These are phyloP conservation scores for Elephantulus edwardii DNA, from an alignment of 2,113 vertebrate genomes.

Conservation along the genomic window DNA sequence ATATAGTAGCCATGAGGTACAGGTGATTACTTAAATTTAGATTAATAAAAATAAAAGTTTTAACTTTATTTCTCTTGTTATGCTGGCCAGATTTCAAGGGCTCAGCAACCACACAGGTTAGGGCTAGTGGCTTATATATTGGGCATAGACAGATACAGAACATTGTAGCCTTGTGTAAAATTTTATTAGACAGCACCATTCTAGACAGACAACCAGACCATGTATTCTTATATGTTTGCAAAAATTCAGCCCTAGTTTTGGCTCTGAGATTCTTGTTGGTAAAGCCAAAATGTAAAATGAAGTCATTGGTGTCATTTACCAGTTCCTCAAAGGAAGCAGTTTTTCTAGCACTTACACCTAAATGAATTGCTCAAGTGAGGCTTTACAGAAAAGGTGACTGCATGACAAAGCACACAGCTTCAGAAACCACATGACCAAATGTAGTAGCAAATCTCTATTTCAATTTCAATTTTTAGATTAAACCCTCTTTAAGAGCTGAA, in stretches of 20 bases:
- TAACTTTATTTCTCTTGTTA: neutral
- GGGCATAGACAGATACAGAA: neutral
- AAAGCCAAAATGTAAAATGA: neutral
- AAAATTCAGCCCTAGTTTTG: slow-evolving; percentile 43
- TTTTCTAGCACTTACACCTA: neutral
- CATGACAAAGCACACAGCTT: neutral
- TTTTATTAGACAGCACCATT: neutral
- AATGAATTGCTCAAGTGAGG: slow-evolving; percentile 2
- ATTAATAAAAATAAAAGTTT: slow-evolving; percentile 23
- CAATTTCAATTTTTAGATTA: slow-evolving; percentile 21
- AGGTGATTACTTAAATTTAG: neutral
- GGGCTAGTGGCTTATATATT: neutral
- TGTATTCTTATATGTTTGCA: neutral
- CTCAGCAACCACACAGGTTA: neutral
- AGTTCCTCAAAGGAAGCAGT: slow-evolving; percentile 33
- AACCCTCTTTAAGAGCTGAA: neutral
- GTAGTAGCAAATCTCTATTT: neutral
- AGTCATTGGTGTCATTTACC: neutral
- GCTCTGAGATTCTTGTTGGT: neutral
- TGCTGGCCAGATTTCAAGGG: neutral
- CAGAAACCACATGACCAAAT: neutral
- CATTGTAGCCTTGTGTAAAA: neutral
- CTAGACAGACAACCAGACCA: neutral
- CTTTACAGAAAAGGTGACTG: neutral
- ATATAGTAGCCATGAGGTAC: neutral